Conservation (phyloP, 2,113 vertebrate species). For the Plectropomus leopardus region DNA sequence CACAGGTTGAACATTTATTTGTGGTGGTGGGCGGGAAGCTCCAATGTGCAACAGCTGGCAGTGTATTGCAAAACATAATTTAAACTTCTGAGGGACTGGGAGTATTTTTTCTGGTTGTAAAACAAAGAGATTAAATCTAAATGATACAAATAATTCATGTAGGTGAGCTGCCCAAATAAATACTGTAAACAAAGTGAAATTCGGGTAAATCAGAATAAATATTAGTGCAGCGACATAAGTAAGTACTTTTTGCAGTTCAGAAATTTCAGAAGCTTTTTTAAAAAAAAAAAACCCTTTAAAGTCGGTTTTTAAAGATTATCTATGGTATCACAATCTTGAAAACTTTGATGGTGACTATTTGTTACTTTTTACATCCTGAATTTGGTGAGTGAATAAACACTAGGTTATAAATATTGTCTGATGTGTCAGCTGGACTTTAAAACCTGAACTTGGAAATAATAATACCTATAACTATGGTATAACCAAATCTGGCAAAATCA, state of each 20-base stretch:
- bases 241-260: neutral
- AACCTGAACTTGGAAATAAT: no score
- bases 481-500: no score
- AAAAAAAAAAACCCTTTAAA: neutral
- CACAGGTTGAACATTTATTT: neutral
- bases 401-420: neutral
- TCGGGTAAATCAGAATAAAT: neutral
- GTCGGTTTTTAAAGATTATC: neutral
- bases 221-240: neutral
- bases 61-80: constrained; percentile 1
- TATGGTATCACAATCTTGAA: neutral
- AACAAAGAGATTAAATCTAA: neutral
- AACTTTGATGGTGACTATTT: neutral
- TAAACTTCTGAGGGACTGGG: neutral
- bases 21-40: neutral
- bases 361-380: neutral
- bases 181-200: neutral
- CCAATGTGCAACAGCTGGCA: neutral
- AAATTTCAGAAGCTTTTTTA: neutral
- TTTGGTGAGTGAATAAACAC: neutral
- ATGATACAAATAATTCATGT: neutral
- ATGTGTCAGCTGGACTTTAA: neutral
- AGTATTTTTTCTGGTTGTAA: neutral
- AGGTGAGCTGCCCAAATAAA: neutral
- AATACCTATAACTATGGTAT: no score